Percentiles rank a stretch among this genome's conserved stretches.
Conservation (phyloP, 2,888 invertebrate genomes). For the Vanessa cardui region DNA sequence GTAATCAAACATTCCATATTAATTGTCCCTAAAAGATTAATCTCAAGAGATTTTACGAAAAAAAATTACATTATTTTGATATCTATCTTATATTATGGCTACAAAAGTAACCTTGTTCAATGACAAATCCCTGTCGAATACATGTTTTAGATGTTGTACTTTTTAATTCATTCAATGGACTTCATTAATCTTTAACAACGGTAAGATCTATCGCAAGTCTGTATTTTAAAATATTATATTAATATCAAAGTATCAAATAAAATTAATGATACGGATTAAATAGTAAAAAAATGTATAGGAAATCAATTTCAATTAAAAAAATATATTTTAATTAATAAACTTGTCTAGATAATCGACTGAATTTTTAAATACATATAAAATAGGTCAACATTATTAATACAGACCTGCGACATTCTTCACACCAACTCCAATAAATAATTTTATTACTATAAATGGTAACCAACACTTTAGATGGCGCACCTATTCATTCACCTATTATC, state of each 20-base stretch:
- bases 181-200: conserved; percentile 29
- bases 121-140: conserved; percentile 14
- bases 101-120: conserved; percentile 26
- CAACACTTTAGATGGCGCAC: conserved; percentile 30
- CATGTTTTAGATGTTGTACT: conserved; percentile 28
- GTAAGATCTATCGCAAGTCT: conserved; percentile 16
- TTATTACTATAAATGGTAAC: conserved; percentile 38
- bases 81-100: conserved; percentile 19
- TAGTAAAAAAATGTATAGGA: conserved; percentile 4
- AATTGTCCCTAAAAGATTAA: conserved; percentile 11
- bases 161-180: conserved; percentile 30
- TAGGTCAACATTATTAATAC: conserved; percentile 11
- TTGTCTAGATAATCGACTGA: conserved; percentile 5
- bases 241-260: not conserved
- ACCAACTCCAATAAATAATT: conserved; percentile 39
- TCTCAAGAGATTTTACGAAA: conserved; percentile 20
- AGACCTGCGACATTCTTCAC: conserved; percentile 24
- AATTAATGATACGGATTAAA: not conserved
- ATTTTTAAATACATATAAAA: conserved; percentile 3
- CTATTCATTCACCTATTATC: conserved; percentile 13
- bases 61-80: conserved; percentile 15
- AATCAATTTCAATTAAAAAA: conserved; percentile 1
- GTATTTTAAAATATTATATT: conserved; percentile 5
- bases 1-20: conserved; percentile 4
- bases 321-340: not conserved